Evolutionary conservation across 2,888 invertebrate species (phyloP), one percentile per base, ranked within the genome.

Genomic region (Leptinotarsa tumamoca): DNA sequence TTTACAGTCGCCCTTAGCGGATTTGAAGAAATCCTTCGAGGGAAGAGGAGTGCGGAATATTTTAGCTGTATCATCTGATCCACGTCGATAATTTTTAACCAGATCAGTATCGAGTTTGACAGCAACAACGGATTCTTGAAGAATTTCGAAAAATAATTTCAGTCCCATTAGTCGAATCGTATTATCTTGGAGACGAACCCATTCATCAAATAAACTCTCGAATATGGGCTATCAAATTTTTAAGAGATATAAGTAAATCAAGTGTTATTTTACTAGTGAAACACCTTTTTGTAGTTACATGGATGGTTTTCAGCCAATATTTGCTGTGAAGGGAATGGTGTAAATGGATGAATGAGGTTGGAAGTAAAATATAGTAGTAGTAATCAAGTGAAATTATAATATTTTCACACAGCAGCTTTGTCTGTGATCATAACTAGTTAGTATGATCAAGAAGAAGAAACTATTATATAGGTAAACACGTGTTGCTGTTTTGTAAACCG

Each of bases 141-240:
- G 84, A 52, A 88, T 87, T 10, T 88, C 87, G 83, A 91, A 89
- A n/a, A 92, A 88, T 49, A 89, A 87, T 83, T 91, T 91, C 1
- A 92, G 87, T n/a, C 91, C 91, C 0, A 92, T 91, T 71, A 96
- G 89, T 14, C 82, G 75, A 1, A 82, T 67, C 0, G 63, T 74
- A 68, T 94, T 92, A 86, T 94, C 93, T 85, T 96, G 95, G 85
- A 96, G 91, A 14, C 91, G 90, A 61, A 92, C 91, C 96, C 96
- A 97, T 67, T 93, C 90, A 78, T 92, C 90, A 81, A 95, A 92
- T 4, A 96, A 87, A 82, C 93, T 92, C 10, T 92, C 91, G 87
- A 97, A 97, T 80, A 94, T 91, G 0, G 96, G 95, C 95, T 95
- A 52, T n/a, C 18, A 67, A 23, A 67, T 51, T 7, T 51, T 67